phyloP scores from a whole-genome alignment of 2,888 invertebrate genomes.

The Allolobophora icterica region DNA sequence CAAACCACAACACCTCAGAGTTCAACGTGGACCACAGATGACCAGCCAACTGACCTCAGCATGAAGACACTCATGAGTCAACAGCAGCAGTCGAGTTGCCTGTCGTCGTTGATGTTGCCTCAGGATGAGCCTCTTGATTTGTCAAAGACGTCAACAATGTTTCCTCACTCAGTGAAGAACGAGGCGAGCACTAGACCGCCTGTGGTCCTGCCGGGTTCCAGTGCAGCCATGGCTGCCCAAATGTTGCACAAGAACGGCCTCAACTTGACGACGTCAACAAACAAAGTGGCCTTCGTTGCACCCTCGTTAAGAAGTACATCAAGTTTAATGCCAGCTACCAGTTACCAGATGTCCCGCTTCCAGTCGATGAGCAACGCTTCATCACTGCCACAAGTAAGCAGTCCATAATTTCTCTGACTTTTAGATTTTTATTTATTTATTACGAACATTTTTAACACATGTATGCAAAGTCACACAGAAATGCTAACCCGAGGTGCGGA shows the following conservation, averaged over 20 bases:
- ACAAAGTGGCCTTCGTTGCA: constrained; percentile 20
- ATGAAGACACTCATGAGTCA: constrained; percentile 53
- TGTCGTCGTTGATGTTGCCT: neutral
- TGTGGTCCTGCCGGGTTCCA: neutral
- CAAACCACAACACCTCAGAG: neutral
- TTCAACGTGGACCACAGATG: constrained; percentile 64
- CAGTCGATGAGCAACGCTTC: neutral
- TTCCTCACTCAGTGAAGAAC: neutral
- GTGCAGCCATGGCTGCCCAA: neutral
- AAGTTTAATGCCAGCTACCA: neutral
- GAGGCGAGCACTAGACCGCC: neutral
- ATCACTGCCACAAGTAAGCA: neutral
- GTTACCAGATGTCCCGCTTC: neutral
- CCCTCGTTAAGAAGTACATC: constrained; percentile 5
- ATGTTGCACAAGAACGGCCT: neutral
- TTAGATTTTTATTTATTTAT: too few species aligned
- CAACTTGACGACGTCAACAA: neutral
- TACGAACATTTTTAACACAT: too few species aligned
- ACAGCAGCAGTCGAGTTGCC: neutral
- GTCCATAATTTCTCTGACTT: neutral
- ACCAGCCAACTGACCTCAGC: constrained; percentile 54
- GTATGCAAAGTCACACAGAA: too few species aligned
- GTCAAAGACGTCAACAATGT: neutral
- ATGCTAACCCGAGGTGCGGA: too few species aligned
- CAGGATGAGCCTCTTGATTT: constrained; percentile 34